These are phyloP conservation scores for Salticus scenicus DNA, from an alignment of 2,888 invertebrate genomes.

Conservation along the genomic window DNA sequence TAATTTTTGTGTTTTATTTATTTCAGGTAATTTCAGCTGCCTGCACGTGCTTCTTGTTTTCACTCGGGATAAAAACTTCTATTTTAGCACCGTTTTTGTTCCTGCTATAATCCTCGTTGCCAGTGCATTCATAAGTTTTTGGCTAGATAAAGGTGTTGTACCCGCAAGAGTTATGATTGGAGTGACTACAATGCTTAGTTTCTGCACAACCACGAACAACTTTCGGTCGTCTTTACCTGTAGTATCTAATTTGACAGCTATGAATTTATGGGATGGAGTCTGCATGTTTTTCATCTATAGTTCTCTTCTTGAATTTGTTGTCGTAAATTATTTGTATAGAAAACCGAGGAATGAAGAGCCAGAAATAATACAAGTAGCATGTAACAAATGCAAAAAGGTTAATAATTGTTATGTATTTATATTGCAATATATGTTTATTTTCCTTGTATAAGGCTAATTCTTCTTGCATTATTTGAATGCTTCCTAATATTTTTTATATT, in stretches of 20 bases:
- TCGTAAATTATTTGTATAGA: conserved; percentile 94
- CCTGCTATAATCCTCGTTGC: conserved; percentile 97
- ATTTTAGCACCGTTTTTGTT: conserved; percentile 97
- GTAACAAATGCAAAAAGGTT: conserved; percentile 48
- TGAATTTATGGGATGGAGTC: conserved; percentile 98
- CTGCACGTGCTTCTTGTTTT: conserved; percentile 94
- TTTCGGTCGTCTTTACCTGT: conserved; percentile 85
- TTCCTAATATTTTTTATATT: too few relatives aligned
- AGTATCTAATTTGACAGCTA: conserved; percentile 93
- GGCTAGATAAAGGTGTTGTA: conserved; percentile 97
- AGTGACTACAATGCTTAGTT: conserved; percentile 98
- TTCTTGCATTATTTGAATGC: too few relatives aligned
- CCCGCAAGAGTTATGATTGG: conserved; percentile 97
- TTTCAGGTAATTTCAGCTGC: conserved; percentile 87
- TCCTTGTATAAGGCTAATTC: too few relatives aligned
- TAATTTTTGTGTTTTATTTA: neutral
- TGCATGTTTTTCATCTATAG: conserved; percentile 94
- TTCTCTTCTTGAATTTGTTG: conserved; percentile 93
- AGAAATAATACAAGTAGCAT: neutral
- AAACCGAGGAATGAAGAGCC: conserved; percentile 79
- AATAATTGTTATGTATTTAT: neutral
- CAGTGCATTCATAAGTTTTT: conserved; percentile 97
- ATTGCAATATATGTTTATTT: too few relatives aligned
- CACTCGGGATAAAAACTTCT: conserved; percentile 95
- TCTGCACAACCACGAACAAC: conserved; percentile 86